Evolutionary conservation across 2,113 vertebrate species (phyloP), one percentile per base, ranked within the genome.

Genomic region (Lepidothrix coronata): DNA sequence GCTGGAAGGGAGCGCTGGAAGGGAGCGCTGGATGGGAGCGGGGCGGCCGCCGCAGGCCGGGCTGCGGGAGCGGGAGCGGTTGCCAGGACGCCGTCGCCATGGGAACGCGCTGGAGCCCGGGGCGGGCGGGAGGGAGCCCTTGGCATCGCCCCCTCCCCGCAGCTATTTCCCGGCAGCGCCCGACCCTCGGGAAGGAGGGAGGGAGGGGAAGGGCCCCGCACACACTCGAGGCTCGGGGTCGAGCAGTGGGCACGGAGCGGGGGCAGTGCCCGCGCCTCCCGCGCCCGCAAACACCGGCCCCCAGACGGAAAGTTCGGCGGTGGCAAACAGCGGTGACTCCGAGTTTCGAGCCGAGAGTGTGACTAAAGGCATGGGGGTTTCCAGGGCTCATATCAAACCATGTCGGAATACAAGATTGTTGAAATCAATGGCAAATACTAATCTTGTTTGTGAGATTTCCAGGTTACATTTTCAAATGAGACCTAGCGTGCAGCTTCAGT

Each of bases 61-160:
- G 75, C 68, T 89, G 95, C 81, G 46, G 93, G 87, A 90, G 95
- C 86, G 84, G 85, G 88, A 80, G 92, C 85, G 6, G 96, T 96
- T 97, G 96, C 96, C 96, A 96, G 95, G 96, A 97, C 95, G 96
- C 96, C 74, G 96, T 97, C 95, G 17, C 94, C 88, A 96, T 96
- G 88, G 96, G 59, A 91, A 97, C 95, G 63, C 41, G 93, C 89
- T 59, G 66, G 74, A 81, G 85, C 89, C 67, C 48, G 57, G 68
- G 52, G 51, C 57, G 58, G 70, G 49, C 31, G 55, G 31, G 54
- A 31, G 67, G 68, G 76, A 88, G 76, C 68, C 76, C 86, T 74
- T 43, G 14, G 76, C 86, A 66, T 89, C 86, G 77, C 86, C 86
- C 68, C 86, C 86, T 89, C 76, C 76, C 10, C 76, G 65, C 68